Base-by-base conservation (phyloP, 2,888 invertebrate genomes). In the Dryobota labecula region DNA sequence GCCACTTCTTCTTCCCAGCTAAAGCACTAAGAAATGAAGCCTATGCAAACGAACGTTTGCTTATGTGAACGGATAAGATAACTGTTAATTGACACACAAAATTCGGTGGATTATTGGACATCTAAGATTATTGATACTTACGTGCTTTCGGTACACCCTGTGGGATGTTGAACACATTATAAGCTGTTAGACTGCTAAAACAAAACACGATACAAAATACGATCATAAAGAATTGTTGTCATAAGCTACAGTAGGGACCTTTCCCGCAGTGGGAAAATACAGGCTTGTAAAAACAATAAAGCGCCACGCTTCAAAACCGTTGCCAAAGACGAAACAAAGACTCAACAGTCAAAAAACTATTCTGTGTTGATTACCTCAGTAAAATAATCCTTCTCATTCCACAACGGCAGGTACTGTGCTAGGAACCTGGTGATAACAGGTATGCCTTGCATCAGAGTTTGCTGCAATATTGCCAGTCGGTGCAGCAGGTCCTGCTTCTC, bases 381-480 rank as follows among this genome's bases (percentile, higher is more conserved):
- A 79, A 93, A 94, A 74, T 88, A 95, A 66, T 95, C 94, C 45
- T 73, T 91, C 76, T 96, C 96, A 60, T 96, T 95, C 96, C 96
- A 96, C 43, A 94, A 87, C 0, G 92, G 93, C 56, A 96, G 84
- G 70, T 90, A 95, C 76, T 95, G 94, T 0, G 94, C 93, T 3
- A 96, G 87, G 76, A 96, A 96, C 27, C 88, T 82, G 7, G 96
- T 94, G 60, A 95, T 88, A 7, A 94, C 93, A 0, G 96, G 95
- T 18, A 96, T 83, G 15, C 95, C 95, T 73, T 95, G 94, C 88
- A 92, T 82, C 24, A 96, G 74, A 0, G 93, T 93, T 27, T 90
- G 88, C 78, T 96, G 95, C 3, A 96, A 84, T 0, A 85, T 62
- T 0, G 89, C 91, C 57, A 96, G 84, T 11, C 92, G 87, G 2